Base-by-base conservation (phyloP, 2,797 vertebrate species). In the Micrastur ruficollis region DNA sequence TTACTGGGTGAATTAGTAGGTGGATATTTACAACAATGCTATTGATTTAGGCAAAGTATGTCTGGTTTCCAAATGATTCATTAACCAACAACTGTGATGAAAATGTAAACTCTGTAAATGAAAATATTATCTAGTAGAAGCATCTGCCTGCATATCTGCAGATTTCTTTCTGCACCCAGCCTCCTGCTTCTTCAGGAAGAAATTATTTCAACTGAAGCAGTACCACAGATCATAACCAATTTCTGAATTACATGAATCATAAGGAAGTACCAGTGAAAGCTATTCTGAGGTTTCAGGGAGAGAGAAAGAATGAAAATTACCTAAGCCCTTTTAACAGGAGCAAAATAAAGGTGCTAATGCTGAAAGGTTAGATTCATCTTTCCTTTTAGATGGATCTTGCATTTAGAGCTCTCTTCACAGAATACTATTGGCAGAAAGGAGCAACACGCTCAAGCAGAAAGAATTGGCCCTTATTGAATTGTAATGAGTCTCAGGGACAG, bases 31-130 rank as follows among this genome's bases (percentile, higher is more conserved):
- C 55, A 89, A 46, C 63, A 62, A 59, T 5, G 36, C 22, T 70
- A 94, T 95, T 82, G 81, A 94, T 87, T 81, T 74, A 67, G 72
- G 47, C 21, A 29, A 80, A 89, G 42, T 29, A 34, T 17, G 19
- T 66, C 88, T 92, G 59, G 12, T 80, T 96, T 95, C 61, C 89
- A 93, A 40, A 56, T 27, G 78, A 92, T 89, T 92, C 66, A 63
- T 92, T 84, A 93, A 52, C 31, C 40, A 73, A 14, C 59, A 89
- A 52, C 36, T 76, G 78, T 79, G 63, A 85, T 82, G 67, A 89
- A 89, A 95, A 89, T 49, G 29, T 56, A 46, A 95, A 38, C n/a
- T 66, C 46, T n/a, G 14, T 55, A 73, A 82, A 91, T 71, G 52
- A 76, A 89, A 89, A 34, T 47, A 53, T 22, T 79, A 32, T 23